These are phyloP conservation scores for Triplophysa dalaica DNA, from an alignment of 2,113 vertebrate species.

Conservation along the genomic window DNA sequence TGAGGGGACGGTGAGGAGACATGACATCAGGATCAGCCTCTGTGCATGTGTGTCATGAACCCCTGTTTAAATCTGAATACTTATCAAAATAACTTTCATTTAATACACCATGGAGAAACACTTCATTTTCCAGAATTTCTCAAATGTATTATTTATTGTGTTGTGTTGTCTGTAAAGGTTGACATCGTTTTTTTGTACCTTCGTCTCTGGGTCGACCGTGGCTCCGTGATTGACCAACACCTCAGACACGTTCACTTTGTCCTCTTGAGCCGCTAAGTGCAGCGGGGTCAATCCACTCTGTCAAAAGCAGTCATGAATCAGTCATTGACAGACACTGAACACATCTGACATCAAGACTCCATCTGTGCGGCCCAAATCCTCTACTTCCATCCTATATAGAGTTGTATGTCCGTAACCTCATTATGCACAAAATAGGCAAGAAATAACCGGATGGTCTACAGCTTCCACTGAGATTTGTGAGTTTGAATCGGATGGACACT, in stretches of 20 bases:
- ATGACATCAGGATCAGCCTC: background rate
- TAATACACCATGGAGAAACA: too few species aligned
- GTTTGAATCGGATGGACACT: too few species aligned
- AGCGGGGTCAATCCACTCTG: conserved; percentile 94
- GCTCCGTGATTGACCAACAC: conserved; percentile 93
- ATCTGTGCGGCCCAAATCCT: too few species aligned
- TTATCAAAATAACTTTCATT: too few species aligned
- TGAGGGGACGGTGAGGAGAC: conserved; percentile 16
- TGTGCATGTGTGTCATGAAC: background rate
- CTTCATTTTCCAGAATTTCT: too few species aligned
- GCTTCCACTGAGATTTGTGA: too few species aligned
- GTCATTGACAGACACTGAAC: conserved; percentile 35
- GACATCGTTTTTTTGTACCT: conserved; percentile 73
- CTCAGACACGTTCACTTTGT: conserved; percentile 93
- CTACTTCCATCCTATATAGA: too few species aligned
- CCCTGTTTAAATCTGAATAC: too few species aligned
- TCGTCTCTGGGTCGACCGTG: conserved; percentile 84
- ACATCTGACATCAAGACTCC: background rate
- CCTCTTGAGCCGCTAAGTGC: conserved; percentile 94
- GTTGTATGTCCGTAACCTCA: too few species aligned
- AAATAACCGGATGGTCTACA: too few species aligned
- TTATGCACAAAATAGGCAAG: too few species aligned
- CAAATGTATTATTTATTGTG: background rate
- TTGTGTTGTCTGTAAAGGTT: too few species aligned
- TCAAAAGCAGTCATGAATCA: conserved; percentile 18